phyloP scores from a whole-genome alignment of 2,797 vertebrate species.

The Geotrypetes seraphini region DNA sequence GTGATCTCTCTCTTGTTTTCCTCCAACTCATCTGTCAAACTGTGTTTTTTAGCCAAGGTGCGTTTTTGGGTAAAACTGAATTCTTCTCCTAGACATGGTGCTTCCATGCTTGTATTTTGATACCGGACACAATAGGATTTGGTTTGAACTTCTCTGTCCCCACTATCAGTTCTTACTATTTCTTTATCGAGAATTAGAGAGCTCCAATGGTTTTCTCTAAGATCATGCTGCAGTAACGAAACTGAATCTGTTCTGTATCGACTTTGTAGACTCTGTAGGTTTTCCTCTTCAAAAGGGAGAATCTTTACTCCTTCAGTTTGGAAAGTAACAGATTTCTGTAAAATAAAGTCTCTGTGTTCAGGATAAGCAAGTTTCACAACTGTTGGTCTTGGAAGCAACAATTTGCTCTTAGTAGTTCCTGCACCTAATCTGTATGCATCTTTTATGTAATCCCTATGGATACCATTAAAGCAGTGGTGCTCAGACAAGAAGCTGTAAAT shows the following conservation, averaged over 20 bases:
- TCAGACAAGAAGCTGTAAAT: constrained; percentile 56
- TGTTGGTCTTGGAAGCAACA: constrained; percentile 41
- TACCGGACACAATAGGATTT: constrained; percentile 15
- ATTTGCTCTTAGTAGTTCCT: constrained; percentile 8
- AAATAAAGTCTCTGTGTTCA: constrained; percentile 57
- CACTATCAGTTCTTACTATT: constrained; percentile 19
- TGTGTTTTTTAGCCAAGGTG: constrained; percentile 14
- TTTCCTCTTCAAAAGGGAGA: constrained; percentile 37
- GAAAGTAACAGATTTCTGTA: constrained; percentile 52
- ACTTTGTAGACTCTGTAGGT: constrained; percentile 8
- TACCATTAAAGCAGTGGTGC: constrained; percentile 52
- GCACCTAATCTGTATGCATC: constrained; percentile 48
- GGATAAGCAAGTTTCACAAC: constrained; percentile 49
- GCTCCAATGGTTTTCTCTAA: constrained; percentile 22
- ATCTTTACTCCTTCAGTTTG: constrained; percentile 48
- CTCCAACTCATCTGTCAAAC: constrained; percentile 7
- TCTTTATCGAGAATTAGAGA: constrained; percentile 10
- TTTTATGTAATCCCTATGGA: constrained; percentile 49
- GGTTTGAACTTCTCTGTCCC: not conserved
- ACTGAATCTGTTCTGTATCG: constrained; percentile 14
- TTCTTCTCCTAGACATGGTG: constrained; percentile 10
- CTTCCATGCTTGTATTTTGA: constrained; percentile 16
- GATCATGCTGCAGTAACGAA: constrained; percentile 17
- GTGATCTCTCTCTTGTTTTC: constrained; percentile 3
- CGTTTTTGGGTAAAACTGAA: constrained; percentile 22